Percentiles rank a stretch among this genome's conserved stretches.
These are phyloP conservation scores for Anthonomus grandis DNA, from an alignment of 1,140 invertebrate genomes.

Conservation along the genomic window DNA sequence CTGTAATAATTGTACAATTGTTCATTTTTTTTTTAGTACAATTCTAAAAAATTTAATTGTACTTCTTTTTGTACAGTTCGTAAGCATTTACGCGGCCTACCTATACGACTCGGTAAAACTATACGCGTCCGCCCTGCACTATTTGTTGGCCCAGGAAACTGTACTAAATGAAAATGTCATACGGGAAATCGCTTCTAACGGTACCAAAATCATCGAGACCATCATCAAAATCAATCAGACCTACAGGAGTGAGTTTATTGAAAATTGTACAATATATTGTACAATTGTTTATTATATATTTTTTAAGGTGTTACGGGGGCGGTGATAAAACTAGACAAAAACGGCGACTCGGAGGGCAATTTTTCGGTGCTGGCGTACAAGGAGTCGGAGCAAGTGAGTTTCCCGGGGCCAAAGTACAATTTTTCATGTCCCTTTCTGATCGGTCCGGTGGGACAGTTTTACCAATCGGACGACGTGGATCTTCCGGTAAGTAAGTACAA, in stretches of 20 bases:
- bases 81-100: slow-evolving; percentile 92
- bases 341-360: slow-evolving; percentile 95
- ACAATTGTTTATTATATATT: slow-evolving; percentile 19
- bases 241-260: slow-evolving; percentile 64
- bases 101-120: slow-evolving; percentile 93
- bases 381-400: slow-evolving; percentile 13
- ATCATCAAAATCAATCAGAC: slow-evolving; percentile 69
- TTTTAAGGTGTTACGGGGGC: slow-evolving; percentile 85
- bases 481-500: slow-evolving; percentile 63
- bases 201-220: slow-evolving; percentile 72
- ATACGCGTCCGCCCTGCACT: slow-evolving; percentile 82
- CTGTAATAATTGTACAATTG: slow-evolving; percentile 14
- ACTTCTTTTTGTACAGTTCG: slow-evolving; percentile 60
- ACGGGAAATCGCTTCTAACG: slow-evolving; percentile 70
- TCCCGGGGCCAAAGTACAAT: slow-evolving; percentile 51
- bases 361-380: slow-evolving; percentile 81
- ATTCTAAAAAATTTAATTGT: not conserved
- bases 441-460: slow-evolving; percentile 78
- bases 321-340: slow-evolving; percentile 83
- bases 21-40: not conserved
- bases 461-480: slow-evolving; percentile 55
- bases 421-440: slow-evolving; percentile 71
- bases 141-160: slow-evolving; percentile 60
- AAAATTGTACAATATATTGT: slow-evolving; percentile 1
- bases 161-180: slow-evolving; percentile 60